Conservation (phyloP, 2,888 invertebrate species). For the Cephus rjabovi region DNA sequence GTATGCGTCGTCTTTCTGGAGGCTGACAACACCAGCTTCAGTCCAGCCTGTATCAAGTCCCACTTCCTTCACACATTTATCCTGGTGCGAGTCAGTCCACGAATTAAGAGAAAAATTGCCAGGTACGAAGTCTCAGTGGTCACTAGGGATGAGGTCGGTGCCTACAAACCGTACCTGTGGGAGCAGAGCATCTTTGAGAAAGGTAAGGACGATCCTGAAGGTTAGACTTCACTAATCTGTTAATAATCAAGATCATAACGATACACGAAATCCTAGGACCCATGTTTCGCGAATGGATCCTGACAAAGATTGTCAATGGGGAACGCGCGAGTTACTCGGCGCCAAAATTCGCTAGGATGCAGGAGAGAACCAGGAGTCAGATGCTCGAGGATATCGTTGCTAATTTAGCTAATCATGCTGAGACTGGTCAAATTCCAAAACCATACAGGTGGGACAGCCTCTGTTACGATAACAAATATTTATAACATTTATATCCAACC, state of each 20-base stretch:
- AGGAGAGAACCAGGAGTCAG: conserved; percentile 91
- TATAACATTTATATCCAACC: background rate
- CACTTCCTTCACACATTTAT: conserved; percentile 96
- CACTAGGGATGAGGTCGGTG: conserved; percentile 93
- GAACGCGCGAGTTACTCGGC: conserved; percentile 94
- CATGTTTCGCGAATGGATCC: conserved; percentile 94
- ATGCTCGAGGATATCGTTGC: conserved; percentile 96
- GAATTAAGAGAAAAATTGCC: conserved; percentile 87
- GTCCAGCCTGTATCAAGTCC: conserved; percentile 93
- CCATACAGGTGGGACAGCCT: conserved; percentile 75
- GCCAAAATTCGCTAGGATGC: conserved; percentile 95
- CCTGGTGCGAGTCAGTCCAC: conserved; percentile 88
- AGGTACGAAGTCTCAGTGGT: conserved; percentile 93
- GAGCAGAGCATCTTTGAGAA: conserved; percentile 95
- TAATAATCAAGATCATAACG: background rate
- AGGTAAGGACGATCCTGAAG: conserved; percentile 62
- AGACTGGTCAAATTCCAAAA: conserved; percentile 95
- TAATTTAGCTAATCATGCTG: conserved; percentile 92
- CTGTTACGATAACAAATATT: background rate
- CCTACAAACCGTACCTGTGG: conserved; percentile 96
- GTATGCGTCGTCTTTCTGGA: conserved; percentile 95
- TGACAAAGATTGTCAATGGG: conserved; percentile 94
- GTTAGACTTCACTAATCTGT: background rate
- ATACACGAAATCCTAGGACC: conserved; percentile 68
- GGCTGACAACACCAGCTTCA: conserved; percentile 92